Conservation (phyloP, 2,113 vertebrate species). For the Eretmochelys imbricata region DNA sequence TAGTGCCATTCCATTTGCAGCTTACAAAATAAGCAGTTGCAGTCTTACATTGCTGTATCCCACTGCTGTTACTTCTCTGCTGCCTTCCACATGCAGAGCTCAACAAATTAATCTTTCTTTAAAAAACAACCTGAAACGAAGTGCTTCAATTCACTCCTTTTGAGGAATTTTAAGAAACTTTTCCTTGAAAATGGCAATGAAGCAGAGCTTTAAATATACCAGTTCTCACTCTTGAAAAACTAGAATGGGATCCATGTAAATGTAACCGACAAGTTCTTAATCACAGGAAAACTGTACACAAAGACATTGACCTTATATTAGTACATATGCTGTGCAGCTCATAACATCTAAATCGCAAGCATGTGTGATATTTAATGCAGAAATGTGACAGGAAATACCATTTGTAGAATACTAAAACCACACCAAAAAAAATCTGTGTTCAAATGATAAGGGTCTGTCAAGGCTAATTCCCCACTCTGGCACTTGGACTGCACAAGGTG, state of each 20-base stretch:
- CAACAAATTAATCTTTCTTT: not conserved
- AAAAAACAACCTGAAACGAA: not conserved
- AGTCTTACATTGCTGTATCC: not conserved
- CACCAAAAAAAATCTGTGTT: conserved; percentile 4
- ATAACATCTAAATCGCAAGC: conserved; percentile 63
- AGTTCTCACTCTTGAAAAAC: not conserved
- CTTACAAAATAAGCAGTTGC: not conserved
- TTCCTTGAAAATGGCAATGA: not conserved
- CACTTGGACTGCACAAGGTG: no score
- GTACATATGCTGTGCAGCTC: not conserved
- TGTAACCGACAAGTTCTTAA: not conserved
- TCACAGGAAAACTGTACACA: not conserved
- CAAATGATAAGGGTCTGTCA: not conserved
- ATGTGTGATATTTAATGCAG: conserved; percentile 53
- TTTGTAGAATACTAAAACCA: conserved; percentile 41
- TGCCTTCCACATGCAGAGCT: not conserved
- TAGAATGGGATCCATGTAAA: not conserved
- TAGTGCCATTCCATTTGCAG: not conserved
- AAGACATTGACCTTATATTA: not conserved
- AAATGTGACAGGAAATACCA: conserved; percentile 73
- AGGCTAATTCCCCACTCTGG: no score
- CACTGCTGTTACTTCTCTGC: not conserved
- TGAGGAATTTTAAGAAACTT: not conserved
- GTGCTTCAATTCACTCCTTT: not conserved
- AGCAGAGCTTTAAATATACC: not conserved